Evolutionary conservation across 2,797 vertebrate genomes (phyloP), one percentile per base, ranked within the genome.

Genomic region (Pseudochromis fuscus): DNA sequence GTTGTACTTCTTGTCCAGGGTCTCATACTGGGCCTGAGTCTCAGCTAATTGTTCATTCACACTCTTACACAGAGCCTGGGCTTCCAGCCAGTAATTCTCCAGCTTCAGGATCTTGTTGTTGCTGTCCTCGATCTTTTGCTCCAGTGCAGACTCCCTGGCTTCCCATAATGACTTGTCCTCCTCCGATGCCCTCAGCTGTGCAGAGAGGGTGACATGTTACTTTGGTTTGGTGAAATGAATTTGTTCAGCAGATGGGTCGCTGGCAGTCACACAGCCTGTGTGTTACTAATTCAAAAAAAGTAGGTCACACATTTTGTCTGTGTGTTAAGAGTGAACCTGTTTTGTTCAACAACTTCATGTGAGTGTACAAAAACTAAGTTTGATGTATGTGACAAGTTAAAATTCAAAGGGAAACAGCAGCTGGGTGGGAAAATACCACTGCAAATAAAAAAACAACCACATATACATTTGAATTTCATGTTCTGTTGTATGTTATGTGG

Each of bases 1-100:
- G 91, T 81, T 95, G 89, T 97, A 97, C 88, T 97, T 97, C 89
- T 96, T 98, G 87, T 98, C 96, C 86, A 97, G 89, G 2, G 92
- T 88, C 79, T 97, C 96, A 53, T 95, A 93, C 81, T 97, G 96
- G 71, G 92, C 86, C 83, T 97, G 96, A 35, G 94, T 94, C 82
- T 97, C 96, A 16, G 91, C 89, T 81, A 98, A 94, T 66, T 95
- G 95, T 50, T 96, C 95, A 24, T 96, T 97, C 65, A 96, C 93
- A 21, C 88, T 95, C 92, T 96, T 97, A 82, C 96, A 97, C 77
- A 97, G 93, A 44, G 87, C 91, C 88, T 98, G 96, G 67, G 96
- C 94, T 82, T 97, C 96, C 82, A 96, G 90, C 96, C 96, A 97
- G 87, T 95, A 96, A 66, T 90, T 94, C 89, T 98, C 96, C 88